Evolutionary conservation across 2,113 vertebrate genomes (phyloP).

Genomic region (Sylvietta virens): DNA sequence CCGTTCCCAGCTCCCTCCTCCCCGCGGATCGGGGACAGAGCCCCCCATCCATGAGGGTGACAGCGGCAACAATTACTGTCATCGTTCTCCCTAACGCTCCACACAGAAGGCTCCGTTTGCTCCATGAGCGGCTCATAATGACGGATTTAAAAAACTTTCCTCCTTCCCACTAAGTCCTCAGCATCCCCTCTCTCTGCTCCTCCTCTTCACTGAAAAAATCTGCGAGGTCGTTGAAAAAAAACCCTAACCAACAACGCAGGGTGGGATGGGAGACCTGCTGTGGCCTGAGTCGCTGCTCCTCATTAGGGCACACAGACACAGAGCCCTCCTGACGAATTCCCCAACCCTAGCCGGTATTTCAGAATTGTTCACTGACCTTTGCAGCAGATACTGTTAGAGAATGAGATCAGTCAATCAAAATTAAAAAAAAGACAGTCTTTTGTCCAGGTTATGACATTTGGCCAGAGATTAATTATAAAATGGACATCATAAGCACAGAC

Average conservation of each 20-base stretch:
- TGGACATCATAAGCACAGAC: background rate
- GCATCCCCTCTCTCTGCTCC: background rate
- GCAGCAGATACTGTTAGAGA: background rate
- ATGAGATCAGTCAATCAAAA: background rate
- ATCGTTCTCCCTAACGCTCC: background rate
- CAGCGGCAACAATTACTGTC: background rate
- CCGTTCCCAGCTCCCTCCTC: background rate
- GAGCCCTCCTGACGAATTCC: background rate
- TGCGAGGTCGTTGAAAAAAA: background rate
- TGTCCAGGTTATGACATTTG: background rate
- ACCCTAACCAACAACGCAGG: background rate
- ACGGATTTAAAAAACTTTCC: background rate
- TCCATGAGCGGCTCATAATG: background rate
- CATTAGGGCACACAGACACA: background rate
- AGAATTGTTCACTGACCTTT: background rate
- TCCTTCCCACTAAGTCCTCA: background rate
- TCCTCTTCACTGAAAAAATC: background rate
- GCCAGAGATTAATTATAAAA: background rate
- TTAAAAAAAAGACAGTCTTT: background rate
- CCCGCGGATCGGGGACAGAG: background rate
- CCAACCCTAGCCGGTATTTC: background rate
- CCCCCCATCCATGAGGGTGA: background rate
- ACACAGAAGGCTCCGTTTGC: background rate
- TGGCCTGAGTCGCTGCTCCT: background rate
- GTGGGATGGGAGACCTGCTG: fast-evolving